Percentiles rank a stretch among this genome's conserved stretches.
Conservation (phyloP, 2,113 vertebrate species). For the Rhea americana region DNA sequence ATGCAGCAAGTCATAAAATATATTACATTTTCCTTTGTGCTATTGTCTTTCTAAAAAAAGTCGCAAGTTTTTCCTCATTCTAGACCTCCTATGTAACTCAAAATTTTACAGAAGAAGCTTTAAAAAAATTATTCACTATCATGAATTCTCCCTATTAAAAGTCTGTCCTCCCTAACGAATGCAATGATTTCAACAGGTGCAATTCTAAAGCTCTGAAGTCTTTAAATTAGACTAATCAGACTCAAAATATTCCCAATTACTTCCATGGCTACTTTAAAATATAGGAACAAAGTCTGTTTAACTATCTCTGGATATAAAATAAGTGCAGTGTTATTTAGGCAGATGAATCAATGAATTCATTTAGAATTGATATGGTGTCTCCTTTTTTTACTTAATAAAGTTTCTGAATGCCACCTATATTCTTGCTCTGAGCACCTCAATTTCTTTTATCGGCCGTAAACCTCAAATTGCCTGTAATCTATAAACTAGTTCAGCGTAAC, state of each 20-base stretch:
- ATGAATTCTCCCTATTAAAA: slow-evolving; percentile 25
- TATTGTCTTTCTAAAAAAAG: neutral
- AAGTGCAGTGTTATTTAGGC: neutral
- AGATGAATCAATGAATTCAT: neutral
- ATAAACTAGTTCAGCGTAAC: slow-evolving; percentile 6
- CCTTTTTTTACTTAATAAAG: slow-evolving; percentile 21
- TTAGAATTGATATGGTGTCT: slow-evolving; percentile 2
- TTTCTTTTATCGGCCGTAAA: slow-evolving; percentile 23
- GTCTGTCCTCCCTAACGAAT: neutral
- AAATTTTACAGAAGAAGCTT: neutral
- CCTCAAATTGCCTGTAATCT: slow-evolving; percentile 2
- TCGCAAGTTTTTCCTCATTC: neutral
- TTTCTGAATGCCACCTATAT: neutral
- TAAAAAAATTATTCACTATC: neutral
- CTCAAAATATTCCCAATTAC: slow-evolving; percentile 26
- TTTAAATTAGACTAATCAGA: neutral
- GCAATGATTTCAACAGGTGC: neutral
- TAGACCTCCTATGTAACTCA: neutral
- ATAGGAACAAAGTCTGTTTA: slow-evolving; percentile 19
- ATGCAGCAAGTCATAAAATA: neutral
- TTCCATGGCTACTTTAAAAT: slow-evolving; percentile 23
- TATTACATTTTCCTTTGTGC: neutral
- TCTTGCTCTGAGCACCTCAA: neutral
- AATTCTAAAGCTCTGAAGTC: slow-evolving; percentile 22
- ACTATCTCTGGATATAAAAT: slow-evolving; percentile 21